These are phyloP conservation scores for Pipistrellus pipistrellus DNA, from an alignment of 2,797 vertebrate genomes.

Conservation along the genomic window DNA sequence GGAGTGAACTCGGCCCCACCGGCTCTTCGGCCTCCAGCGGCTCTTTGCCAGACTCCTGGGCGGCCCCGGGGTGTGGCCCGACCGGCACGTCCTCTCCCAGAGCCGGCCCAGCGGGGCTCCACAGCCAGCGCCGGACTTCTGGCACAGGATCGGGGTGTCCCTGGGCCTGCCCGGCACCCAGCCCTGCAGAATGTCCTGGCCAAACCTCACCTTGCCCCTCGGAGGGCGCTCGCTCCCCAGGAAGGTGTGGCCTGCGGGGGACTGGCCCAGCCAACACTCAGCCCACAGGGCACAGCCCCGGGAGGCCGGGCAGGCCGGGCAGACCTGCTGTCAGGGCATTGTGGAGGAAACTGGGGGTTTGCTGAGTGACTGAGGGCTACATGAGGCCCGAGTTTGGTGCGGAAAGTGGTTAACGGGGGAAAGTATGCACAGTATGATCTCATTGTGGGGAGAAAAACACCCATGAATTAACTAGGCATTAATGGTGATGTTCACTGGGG, in stretches of 20 bases:
- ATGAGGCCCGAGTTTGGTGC: not conserved
- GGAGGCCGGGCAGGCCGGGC: not conserved
- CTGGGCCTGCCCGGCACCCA: not conserved
- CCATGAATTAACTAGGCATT: not conserved
- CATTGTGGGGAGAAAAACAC: not conserved
- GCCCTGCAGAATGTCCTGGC: not conserved
- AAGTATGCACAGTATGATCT: not conserved
- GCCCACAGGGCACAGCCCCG: not conserved
- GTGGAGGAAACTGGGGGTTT: not conserved
- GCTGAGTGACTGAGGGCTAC: not conserved
- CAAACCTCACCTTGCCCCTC: not conserved
- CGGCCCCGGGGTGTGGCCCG: not conserved
- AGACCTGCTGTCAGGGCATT: not conserved
- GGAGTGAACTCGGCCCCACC: not conserved
- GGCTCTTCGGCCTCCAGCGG: not conserved
- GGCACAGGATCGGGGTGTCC: fast-evolving
- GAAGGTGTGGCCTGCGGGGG: not conserved
- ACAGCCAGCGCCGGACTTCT: not conserved
- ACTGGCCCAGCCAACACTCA: not conserved
- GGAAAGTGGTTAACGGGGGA: not conserved
- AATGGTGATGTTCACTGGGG: not conserved
- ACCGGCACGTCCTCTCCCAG: not conserved
- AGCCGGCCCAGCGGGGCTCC: not conserved
- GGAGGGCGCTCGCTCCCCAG: not conserved
- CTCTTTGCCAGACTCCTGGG: slow-evolving; percentile 23